Base-by-base conservation (phyloP, 2,113 vertebrate genomes). In the Pimephales promelas region DNA sequence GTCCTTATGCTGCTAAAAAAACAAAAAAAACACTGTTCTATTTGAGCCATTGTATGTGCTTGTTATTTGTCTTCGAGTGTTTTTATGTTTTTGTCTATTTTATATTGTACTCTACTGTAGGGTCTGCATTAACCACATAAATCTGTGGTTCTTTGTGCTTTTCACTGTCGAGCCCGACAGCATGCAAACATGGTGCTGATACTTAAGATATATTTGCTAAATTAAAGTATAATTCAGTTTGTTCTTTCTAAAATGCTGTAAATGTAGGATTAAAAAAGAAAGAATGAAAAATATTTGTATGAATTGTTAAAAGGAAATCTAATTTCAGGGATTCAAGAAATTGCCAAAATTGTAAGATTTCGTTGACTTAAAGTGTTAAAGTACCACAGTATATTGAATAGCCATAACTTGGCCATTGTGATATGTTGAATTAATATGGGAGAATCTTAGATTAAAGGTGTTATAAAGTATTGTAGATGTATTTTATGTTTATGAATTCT, bases 1-100 rank as follows among this genome's bases (percentile, higher is more conserved):
- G 79, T 16, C 1, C 77, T 34, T 26, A n/a, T 62, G 71, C 82
- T 88, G 82, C 87, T 82, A 84, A 84, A 87, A 34, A 36, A 47
- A 83, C 79, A 84, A 84, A 87, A 34, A 36, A 47, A 83, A 13
- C 73, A 59, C 57, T 40, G 47, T 54, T 56, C 61, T 36, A 18
- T 76, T 61, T 43, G 79, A 79, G 83, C 80, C 75, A 45, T n/a
- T 52, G 36, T 80, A 49, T 61, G 56, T 34, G 54, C 31, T 22
- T 64, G 74, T 34, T 72, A n/a, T 26, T 4, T 45, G 22, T 45
- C 22, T 47, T 24, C 0, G 40, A 45, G 22, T 24, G 68, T 71
- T 71, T 71, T 40, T 14, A 45, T n/a, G 68, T 45, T 45, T 71
- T 13, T 10, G 47, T 13, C 13, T 4, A 49, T 34, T 45, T 70